Evolutionary conservation across 1,140 invertebrate species (phyloP), one percentile per base, ranked within the genome.

Genomic region (Eciton burchellii): DNA sequence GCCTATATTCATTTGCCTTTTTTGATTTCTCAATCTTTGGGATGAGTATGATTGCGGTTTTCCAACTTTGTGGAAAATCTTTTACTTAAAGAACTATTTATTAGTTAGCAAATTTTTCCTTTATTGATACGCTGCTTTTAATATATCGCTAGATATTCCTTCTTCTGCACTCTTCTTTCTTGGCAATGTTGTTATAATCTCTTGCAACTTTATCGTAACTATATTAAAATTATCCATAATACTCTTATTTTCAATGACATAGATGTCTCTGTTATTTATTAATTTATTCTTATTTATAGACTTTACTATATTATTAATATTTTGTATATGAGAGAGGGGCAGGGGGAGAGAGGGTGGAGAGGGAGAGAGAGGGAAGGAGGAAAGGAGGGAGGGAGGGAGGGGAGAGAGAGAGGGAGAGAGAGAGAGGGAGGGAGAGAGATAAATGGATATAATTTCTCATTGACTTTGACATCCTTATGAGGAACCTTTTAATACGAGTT

Each of bases 391-490:
- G 71, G 56, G 76, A 62, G 41, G 62, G 43, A 26, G 29, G 16
- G 47, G 47, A 45, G 45, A 83, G 57, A 77, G 6, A 49, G 59
- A 83, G 29, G 26, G 43, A 65, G 56, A 35, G 70, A 47, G 35
- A 57, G 52, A 79, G 49, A 81, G 63, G 70, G 29, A 24, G 52
- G 12, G 35, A 14, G 26, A 35, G 54, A 74, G 12, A 26, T 9
- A 60, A 79, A 62, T 86, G 86, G 63, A 88, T 90, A 92, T 82
- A 89, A 92, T 90, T 91, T 90, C 90, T 57, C 87, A 92, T 90
- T 92, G 90, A 91, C 92, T 91, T 92, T 92, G 91, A 92, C 92
- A 90, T 91, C 89, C 83, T 92, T 92, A 83, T 81, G 86, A 88
- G 86, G 85, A 90, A 91, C 88, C 86, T 89, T 86, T 88, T 86